phyloP scores from a whole-genome alignment of 2,888 invertebrate species.

The Synergus laeviventris region DNA sequence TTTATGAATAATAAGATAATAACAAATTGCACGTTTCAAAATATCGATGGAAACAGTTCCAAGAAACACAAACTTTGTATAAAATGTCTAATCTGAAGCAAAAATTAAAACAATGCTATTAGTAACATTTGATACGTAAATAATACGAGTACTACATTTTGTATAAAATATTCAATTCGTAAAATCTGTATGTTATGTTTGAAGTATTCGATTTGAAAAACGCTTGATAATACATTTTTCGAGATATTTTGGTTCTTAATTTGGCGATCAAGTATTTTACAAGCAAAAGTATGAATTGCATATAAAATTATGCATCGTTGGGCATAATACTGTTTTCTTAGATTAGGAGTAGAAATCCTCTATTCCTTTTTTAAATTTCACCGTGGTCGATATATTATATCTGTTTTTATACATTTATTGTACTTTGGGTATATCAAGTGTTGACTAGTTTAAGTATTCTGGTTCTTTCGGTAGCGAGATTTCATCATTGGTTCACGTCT shows the following conservation, averaged over 20 bases:
- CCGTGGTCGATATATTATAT: background rate
- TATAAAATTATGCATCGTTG: slow-evolving; percentile 28
- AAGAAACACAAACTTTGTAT: slow-evolving; percentile 8
- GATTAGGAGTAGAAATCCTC: background rate
- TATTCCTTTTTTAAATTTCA: slow-evolving; percentile 6
- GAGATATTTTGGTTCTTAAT: slow-evolving; percentile 14
- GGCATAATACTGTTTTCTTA: slow-evolving; percentile 19
- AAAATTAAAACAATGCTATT: slow-evolving; percentile 3
- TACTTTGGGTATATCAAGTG: slow-evolving; percentile 8
- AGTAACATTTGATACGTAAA: background rate
- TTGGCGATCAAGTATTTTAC: background rate
- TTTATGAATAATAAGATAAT: slow-evolving; percentile 8
- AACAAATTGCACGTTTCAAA: slow-evolving; percentile 12
- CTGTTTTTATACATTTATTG: slow-evolving; percentile 20
- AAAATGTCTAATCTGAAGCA: background rate
- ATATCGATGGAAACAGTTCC: background rate
- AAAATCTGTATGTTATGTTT: background rate
- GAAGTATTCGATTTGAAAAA: background rate
- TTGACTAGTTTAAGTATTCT: slow-evolving; percentile 31
- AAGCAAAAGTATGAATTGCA: slow-evolving; percentile 9
- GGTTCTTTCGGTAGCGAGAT: slow-evolving; percentile 10
- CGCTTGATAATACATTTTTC: background rate
- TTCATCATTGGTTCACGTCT: background rate
- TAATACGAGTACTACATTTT: background rate
- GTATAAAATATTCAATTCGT: slow-evolving; percentile 27